Conservation (phyloP, 2,888 invertebrate species). For the Steinernema scapterisci region DNA sequence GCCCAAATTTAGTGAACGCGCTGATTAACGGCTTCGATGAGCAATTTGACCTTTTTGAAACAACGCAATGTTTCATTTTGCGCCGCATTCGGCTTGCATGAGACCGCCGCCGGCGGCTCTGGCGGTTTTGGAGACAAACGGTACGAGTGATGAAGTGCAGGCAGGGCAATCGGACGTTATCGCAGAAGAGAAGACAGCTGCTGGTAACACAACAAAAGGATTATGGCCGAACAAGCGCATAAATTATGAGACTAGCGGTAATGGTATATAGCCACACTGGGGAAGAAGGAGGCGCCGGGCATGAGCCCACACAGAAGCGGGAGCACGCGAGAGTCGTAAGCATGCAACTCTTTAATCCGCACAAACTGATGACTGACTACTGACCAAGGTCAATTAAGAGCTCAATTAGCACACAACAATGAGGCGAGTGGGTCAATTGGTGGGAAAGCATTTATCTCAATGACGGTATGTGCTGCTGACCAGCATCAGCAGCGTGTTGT, state of each 20-base stretch:
- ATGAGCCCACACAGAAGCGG: not conserved
- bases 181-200: conserved; percentile 8
- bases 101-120: not conserved
- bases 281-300: not conserved
- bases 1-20: no score
- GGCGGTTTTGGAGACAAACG: no score
- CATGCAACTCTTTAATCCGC: conserved; percentile 1
- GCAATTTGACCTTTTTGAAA: conserved; percentile 18
- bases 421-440: conserved; percentile 28
- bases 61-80: conserved; percentile 3
- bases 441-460: conserved; percentile 30
- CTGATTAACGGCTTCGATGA: conserved; percentile 1
- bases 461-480: conserved; percentile 12
- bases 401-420: conserved; percentile 30
- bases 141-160: conserved; percentile 19
- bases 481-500: no score
- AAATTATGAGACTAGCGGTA: conserved; percentile 5
- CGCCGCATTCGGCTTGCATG: conserved; percentile 22
- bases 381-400: conserved; percentile 25
- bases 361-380: not conserved
- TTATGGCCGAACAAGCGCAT: conserved; percentile 26
- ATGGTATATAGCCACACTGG: not conserved
- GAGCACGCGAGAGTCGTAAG: not conserved
- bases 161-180: not conserved
- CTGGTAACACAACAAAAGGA: conserved; percentile 25